Conservation (phyloP, 2,797 vertebrate species). For the Hybognathus amarus region DNA sequence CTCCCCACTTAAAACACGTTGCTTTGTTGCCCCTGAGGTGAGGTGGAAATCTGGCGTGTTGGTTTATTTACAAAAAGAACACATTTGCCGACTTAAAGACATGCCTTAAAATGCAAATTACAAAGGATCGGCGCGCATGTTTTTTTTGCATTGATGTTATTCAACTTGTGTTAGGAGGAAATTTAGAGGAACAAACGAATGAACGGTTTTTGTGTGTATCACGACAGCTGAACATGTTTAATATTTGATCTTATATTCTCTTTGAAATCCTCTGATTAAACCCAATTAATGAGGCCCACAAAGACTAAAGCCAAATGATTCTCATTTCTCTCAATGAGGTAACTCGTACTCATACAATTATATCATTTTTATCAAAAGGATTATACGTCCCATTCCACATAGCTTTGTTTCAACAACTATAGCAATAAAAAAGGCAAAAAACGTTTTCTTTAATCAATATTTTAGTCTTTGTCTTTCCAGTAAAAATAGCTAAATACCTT, state of each 20-base stretch:
- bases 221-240: constrained; percentile 57
- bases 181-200: constrained; percentile 74
- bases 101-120: constrained; percentile 66
- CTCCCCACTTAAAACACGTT: constrained; percentile 69
- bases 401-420: background rate
- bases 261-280: constrained; percentile 70
- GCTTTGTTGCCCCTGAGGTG: constrained; percentile 71
- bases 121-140: constrained; percentile 47
- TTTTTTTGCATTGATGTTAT: constrained; percentile 63
- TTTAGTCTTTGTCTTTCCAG: background rate
- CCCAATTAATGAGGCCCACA: constrained; percentile 72
- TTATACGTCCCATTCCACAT: background rate
- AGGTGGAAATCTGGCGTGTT: constrained; percentile 57
- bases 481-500: background rate
- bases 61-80: constrained; percentile 60
- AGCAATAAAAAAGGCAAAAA: background rate
- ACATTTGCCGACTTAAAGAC: constrained; percentile 58
- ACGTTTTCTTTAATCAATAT: background rate
- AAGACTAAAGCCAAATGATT: constrained; percentile 60
- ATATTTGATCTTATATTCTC: constrained; percentile 66
- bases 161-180: constrained; percentile 57
- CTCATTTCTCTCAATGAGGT: constrained; percentile 42
- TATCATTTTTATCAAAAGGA: constrained; percentile 14
- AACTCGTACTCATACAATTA: constrained; percentile 18
- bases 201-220: constrained; percentile 46